Evolutionary conservation across 2,113 vertebrate genomes (phyloP).

Genomic region (Saguinus midas): DNA sequence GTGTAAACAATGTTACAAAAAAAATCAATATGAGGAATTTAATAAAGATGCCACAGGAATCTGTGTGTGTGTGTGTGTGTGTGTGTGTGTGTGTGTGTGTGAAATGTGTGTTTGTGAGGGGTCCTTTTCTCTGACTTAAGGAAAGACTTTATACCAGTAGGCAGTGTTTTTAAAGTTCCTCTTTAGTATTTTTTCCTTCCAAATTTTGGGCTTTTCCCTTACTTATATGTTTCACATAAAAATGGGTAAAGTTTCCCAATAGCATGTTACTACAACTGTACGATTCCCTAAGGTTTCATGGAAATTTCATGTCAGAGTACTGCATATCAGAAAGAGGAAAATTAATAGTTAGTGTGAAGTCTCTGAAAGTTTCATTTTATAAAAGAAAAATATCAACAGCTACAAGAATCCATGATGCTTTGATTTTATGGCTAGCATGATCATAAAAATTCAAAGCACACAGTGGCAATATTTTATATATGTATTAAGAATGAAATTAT

Average conservation of each 20-base stretch:
- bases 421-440: not conserved
- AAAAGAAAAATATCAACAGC: constrained; percentile 12
- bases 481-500: not conserved
- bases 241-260: not conserved
- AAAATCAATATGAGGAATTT: not conserved
- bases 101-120: not conserved
- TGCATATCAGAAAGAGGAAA: not conserved
- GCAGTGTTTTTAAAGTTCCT: not conserved
- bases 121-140: not conserved
- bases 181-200: not conserved
- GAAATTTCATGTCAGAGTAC: not conserved
- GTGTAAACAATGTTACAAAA: not conserved
- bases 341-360: not conserved
- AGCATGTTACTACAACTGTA: not conserved
- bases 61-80: not conserved
- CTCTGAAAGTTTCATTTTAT: not conserved
- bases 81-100: not conserved
- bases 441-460: constrained; percentile 4
- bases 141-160: not conserved
- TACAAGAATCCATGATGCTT: not conserved
- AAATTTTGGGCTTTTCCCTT: not conserved
- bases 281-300: not conserved
- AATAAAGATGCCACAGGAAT: not conserved
- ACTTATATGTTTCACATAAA: not conserved
- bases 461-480: not conserved